A percentile compares a stretch with the other conserved stretches of the same genome.
Evolutionary conservation across 2,797 vertebrate genomes (phyloP).

Genomic region (Sebastes elongatus): DNA sequence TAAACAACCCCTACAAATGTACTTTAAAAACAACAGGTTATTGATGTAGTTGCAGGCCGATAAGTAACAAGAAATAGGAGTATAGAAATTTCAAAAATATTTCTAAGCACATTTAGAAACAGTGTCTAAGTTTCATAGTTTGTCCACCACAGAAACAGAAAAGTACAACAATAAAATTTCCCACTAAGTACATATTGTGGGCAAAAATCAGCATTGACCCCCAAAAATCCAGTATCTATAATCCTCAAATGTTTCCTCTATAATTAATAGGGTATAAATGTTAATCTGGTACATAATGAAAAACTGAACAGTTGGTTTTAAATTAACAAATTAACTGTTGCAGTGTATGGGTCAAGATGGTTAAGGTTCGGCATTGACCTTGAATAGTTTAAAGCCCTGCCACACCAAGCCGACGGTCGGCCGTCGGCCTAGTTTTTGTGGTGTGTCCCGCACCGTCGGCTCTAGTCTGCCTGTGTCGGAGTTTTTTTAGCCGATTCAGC

Average conservation of each 20-base stretch:
- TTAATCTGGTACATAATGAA: neutral
- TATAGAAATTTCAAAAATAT: neutral
- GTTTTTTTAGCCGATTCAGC: too few relatives aligned
- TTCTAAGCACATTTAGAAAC: neutral
- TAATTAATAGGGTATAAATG: neutral
- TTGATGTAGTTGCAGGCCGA: neutral
- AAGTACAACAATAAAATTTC: neutral
- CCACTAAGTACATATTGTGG: neutral
- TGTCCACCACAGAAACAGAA: neutral
- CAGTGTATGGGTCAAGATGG: too few relatives aligned
- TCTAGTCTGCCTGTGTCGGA: too few relatives aligned
- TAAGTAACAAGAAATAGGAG: neutral
- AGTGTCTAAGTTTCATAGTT: neutral
- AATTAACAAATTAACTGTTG: neutral
- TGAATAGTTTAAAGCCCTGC: too few relatives aligned
- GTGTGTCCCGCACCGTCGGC: too few relatives aligned
- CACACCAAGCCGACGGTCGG: too few relatives aligned
- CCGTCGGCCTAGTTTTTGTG: too few relatives aligned
- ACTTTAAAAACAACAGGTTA: neutral
- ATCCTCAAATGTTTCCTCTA: neutral
- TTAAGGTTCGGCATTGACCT: too few relatives aligned
- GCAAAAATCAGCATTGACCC: neutral
- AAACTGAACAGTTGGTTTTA: neutral
- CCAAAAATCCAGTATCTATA: neutral
- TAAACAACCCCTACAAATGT: neutral